Conservation (phyloP, 2,888 invertebrate species). For the Dorcus parallelipipedus region DNA sequence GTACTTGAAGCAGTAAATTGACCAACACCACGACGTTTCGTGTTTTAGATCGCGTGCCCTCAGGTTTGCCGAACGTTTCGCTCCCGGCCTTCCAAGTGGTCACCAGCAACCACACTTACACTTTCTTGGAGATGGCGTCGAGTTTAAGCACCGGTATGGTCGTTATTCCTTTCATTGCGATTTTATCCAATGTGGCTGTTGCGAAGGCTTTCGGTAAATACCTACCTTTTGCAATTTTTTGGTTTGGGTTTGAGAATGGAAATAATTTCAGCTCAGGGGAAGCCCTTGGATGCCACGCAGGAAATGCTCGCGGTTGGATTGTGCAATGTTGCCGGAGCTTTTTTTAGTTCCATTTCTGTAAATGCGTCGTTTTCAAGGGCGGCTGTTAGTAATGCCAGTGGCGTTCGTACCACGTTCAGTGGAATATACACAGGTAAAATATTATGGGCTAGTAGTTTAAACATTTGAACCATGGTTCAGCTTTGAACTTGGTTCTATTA, state of each 20-base stretch:
- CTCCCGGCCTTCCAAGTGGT: conserved; percentile 54
- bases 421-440: conserved; percentile 67
- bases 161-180: conserved; percentile 70
- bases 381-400: conserved; percentile 78
- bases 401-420: conserved; percentile 71
- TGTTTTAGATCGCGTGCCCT: conserved; percentile 56
- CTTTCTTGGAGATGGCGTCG: conserved; percentile 55
- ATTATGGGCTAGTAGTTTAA: too few relatives aligned
- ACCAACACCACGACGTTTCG: not conserved
- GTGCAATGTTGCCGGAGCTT: conserved; percentile 70
- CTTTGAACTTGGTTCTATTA: too few relatives aligned
- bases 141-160: conserved; percentile 66
- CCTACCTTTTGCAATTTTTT: not conserved
- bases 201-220: conserved; percentile 80
- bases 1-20: conserved; percentile 16
- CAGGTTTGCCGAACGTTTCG: conserved; percentile 58
- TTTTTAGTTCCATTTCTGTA: conserved; percentile 75
- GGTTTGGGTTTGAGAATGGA: not conserved
- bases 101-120: conserved; percentile 52
- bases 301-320: conserved; percentile 76
- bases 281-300: conserved; percentile 71
- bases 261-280: conserved; percentile 58
- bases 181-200: conserved; percentile 77
- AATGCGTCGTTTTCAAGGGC: conserved; percentile 72
- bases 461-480: too few relatives aligned